Conservation (phyloP, 2,113 vertebrate genomes). For the Riparia riparia region DNA sequence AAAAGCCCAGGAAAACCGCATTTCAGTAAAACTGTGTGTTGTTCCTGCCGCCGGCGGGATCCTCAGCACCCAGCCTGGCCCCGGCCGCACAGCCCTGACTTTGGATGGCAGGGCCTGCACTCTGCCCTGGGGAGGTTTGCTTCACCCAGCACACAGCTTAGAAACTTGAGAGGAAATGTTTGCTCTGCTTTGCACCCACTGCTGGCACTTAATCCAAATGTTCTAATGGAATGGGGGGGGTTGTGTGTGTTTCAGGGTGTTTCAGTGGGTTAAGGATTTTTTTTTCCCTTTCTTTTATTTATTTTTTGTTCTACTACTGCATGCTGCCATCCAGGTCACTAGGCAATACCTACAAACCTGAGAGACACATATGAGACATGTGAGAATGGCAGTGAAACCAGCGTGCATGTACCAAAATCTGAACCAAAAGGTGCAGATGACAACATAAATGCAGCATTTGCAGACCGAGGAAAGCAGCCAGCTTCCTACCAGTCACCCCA, state of each 20-base stretch:
- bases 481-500: background rate
- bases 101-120: background rate
- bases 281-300: background rate
- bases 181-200: background rate
- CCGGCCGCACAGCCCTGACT: background rate
- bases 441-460: background rate
- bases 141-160: background rate
- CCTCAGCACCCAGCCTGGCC: background rate
- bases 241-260: background rate
- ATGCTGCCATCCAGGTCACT: background rate
- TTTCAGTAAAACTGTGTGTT: background rate
- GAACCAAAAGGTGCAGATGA: background rate
- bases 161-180: background rate
- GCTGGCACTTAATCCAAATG: background rate
- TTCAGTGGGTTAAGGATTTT: background rate
- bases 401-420: background rate
- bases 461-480: background rate
- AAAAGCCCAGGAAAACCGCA: background rate
- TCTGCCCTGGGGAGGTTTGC: background rate
- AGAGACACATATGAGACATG: rapidly evolving
- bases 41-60: background rate
- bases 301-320: background rate
- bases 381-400: background rate
- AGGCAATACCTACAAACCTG: background rate
- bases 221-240: background rate